Evolutionary conservation across 2,113 vertebrate species (phyloP).

Genomic region (Trochalopteron elliotii): DNA sequence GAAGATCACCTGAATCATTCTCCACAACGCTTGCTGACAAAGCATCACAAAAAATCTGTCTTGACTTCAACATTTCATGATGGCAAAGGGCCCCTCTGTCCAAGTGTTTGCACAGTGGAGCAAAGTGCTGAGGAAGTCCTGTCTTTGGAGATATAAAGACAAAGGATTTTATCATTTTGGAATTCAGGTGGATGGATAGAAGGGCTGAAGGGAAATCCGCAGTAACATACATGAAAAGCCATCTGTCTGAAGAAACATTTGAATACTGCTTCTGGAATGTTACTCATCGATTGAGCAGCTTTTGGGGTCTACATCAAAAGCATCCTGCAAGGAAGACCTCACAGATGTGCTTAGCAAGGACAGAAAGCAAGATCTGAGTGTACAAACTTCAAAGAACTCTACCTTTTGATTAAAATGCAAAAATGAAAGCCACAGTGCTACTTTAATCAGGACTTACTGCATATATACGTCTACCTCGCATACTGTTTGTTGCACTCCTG

Average conservation of each 20-base stretch:
- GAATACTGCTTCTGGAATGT: conserved; percentile 21
- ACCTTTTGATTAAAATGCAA: conserved; percentile 49
- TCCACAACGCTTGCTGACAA: neutral
- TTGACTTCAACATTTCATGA: conserved; percentile 35
- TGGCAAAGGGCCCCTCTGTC: neutral
- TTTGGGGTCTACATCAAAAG: conserved; percentile 50
- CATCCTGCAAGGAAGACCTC: conserved; percentile 52
- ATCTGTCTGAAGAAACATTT: neutral
- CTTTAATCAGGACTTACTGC: conserved; percentile 66
- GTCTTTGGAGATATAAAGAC: conserved; percentile 22
- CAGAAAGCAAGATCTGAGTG: conserved; percentile 25
- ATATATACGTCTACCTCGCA: conserved; percentile 78
- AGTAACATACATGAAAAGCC: neutral
- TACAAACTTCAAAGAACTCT: neutral
- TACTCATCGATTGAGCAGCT: conserved; percentile 35
- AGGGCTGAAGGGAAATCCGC: neutral
- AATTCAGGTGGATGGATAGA: conserved; percentile 7
- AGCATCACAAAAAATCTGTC: conserved; percentile 10
- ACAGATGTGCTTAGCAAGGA: conserved; percentile 51
- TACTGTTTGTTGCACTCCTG: conserved; percentile 70
- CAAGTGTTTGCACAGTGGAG: neutral
- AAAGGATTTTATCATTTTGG: conserved; percentile 1
- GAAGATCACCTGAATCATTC: neutral
- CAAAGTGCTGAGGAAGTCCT: neutral
- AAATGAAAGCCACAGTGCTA: conserved; percentile 67